These are phyloP conservation scores for Arbacia lixula DNA, from an alignment of 53 echinoderm and acorn worm genomes.

Conservation along the genomic window DNA sequence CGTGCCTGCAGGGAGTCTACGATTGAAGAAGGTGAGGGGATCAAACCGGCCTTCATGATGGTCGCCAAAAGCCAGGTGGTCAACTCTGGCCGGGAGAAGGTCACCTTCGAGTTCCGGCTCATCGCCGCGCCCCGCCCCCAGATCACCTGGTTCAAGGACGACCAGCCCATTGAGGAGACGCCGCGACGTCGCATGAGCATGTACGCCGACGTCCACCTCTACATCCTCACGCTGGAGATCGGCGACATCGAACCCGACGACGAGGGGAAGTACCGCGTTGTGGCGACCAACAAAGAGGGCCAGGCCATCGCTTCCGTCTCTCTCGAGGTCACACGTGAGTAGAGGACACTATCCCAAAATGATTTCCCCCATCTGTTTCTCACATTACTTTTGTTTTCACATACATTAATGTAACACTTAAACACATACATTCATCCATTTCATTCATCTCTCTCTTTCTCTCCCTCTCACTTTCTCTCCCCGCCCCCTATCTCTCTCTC, in stretches of 20 bases:
- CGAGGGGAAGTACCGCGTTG: constrained; percentile 86
- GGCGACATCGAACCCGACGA: constrained; percentile 77
- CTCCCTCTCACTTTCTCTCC: too few species aligned
- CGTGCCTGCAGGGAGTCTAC: constrained; percentile 98
- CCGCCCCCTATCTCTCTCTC: too few species aligned
- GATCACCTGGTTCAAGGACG: constrained; percentile 89
- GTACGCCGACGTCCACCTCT: constrained; percentile 97
- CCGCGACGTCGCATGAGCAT: constrained; percentile 77
- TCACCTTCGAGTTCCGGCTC: constrained; percentile 93
- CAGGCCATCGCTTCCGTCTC: constrained; percentile 76
- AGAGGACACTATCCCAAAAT: too few species aligned
- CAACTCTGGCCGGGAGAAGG: constrained; percentile 72
- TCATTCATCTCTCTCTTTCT: too few species aligned
- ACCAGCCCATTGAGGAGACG: constrained; percentile 87
- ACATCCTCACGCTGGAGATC: constrained; percentile 83
- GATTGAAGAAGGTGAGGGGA: constrained; percentile 92
- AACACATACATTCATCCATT: too few species aligned
- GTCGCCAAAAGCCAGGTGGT: constrained; percentile 80
- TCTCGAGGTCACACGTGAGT: constrained; percentile 97
- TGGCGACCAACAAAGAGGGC: constrained; percentile 89
- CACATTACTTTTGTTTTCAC: too few species aligned
- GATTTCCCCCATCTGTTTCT: too few species aligned
- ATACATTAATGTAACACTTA: too few species aligned
- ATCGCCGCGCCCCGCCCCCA: constrained; percentile 93
- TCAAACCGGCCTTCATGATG: constrained; percentile 96